Evolutionary conservation across 1,140 invertebrate species (phyloP).

Genomic region (Amphibalanus amphitrite): DNA sequence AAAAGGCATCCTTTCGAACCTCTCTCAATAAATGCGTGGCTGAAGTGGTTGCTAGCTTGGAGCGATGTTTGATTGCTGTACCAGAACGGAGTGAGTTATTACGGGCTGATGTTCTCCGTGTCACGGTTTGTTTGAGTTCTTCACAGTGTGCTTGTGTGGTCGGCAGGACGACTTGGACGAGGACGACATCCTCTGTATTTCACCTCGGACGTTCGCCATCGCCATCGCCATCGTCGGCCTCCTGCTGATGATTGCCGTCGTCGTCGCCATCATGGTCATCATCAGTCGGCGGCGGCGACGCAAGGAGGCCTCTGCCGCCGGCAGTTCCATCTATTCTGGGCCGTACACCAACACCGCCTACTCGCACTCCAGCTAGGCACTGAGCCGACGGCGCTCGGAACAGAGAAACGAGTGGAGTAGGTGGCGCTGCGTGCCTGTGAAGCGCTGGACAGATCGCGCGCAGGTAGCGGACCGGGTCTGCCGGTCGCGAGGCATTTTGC

Average conservation of each 20-base stretch:
- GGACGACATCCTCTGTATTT: constrained; percentile 59
- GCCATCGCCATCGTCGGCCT: constrained; percentile 81
- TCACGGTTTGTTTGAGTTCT: too few species aligned
- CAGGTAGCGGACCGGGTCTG: background rate
- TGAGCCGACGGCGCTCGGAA: too few species aligned
- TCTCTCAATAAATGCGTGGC: too few species aligned
- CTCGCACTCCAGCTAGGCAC: constrained; percentile 58
- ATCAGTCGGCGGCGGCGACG: constrained; percentile 52
- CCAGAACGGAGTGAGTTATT: too few species aligned
- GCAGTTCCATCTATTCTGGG: constrained; percentile 71
- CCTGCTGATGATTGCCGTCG: constrained; percentile 73
- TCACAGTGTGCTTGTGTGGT: too few species aligned
- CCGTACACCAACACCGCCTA: constrained; percentile 88
- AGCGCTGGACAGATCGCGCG: background rate
- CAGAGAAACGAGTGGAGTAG: background rate
- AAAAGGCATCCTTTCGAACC: too few species aligned
- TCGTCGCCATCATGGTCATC: constrained; percentile 62
- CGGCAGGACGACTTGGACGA: background rate
- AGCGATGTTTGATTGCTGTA: too few species aligned
- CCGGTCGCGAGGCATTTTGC: background rate
- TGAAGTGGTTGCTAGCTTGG: too few species aligned
- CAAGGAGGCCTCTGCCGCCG: constrained; percentile 65
- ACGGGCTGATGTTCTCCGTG: too few species aligned
- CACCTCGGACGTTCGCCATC: constrained; percentile 74
- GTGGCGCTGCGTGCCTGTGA: background rate